Base-by-base conservation (phyloP, 2,113 vertebrate genomes). In the Micromys minutus region DNA sequence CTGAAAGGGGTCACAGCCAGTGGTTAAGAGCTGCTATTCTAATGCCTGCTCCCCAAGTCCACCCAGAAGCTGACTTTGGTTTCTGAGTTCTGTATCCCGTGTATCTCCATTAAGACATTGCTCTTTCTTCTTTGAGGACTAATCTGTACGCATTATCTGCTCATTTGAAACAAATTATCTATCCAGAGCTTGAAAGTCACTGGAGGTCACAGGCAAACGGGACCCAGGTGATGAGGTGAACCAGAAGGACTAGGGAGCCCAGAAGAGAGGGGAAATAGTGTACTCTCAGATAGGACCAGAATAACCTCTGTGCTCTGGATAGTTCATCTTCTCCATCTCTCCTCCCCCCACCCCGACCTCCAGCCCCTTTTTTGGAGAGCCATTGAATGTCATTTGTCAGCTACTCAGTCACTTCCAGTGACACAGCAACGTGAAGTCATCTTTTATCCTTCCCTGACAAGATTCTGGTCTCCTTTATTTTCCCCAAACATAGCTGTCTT, bases 291-390 rank as follows among this genome's bases (percentile, higher is more conserved):
- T 57, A 88, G 34, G 15, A 34, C 1, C 57, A 72, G 88, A 81
- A 61, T 87, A 84, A 69, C 52, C 24, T 89, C 50, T 83, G 42
- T 89, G 19, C 31, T 39, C 76, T 86, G 34, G 12, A 9, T 45
- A 29, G 11, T 45, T 71, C 75, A 77, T 67, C 47, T 67, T 71
- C 79, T 63, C 34, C 34, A 5, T 61, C 69, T 92, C 85, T 42
- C 79, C 39, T 26, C 22, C 7, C 7, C 8, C 0, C 52, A 26
- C 1, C 1, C 36, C 39, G 1, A 39, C 3, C 21, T 31, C 1
- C 11, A n/a, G 13, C 1, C 24, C 26, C 15, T 45, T 36, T 17
- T 90, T 71, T 75, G 34, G 21, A 61, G 65, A 95, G 29, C 63
- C 75, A 39, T 13, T 88, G 86, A 15, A 36, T 55, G 72, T 47